Evolutionary conservation across 2,888 invertebrate genomes (phyloP).

Genomic region (Eremobia ochroleuca): DNA sequence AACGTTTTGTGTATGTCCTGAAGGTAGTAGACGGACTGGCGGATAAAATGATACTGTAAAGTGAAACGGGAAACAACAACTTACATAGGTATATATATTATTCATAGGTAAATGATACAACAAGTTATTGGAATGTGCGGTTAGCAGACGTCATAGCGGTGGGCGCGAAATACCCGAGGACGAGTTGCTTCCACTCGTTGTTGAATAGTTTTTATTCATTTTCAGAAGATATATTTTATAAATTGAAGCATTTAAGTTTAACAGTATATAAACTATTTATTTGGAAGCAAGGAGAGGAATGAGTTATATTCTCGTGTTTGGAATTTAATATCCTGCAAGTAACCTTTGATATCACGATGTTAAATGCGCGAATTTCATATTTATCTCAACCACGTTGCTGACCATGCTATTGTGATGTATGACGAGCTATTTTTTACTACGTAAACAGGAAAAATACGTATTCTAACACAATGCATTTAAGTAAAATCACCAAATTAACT

Average conservation of each 20-base stretch:
- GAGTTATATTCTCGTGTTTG: constrained; percentile 48
- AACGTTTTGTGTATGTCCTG: constrained; percentile 45
- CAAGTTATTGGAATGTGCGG: constrained; percentile 81
- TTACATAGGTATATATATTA: constrained; percentile 73
- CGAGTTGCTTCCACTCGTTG: constrained; percentile 27
- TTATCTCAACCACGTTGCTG: constrained; percentile 42
- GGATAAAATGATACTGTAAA: constrained; percentile 62
- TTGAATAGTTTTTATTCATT: constrained; percentile 23
- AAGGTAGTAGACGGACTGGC: constrained; percentile 72
- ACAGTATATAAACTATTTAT: constrained; percentile 35
- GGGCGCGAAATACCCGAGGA: constrained; percentile 72
- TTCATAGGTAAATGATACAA: constrained; percentile 79
- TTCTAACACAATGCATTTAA: not conserved
- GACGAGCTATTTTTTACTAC: not conserved
- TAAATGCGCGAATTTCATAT: constrained; percentile 55
- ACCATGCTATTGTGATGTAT: constrained; percentile 4
- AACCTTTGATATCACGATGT: constrained; percentile 62
- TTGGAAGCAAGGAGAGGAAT: constrained; percentile 25
- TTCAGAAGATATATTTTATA: constrained; percentile 20
- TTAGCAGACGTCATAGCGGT: constrained; percentile 80
- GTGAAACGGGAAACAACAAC: constrained; percentile 81
- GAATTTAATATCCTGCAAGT: constrained; percentile 68
- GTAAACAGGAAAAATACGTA: not conserved
- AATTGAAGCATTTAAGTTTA: not conserved
- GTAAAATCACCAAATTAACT: not conserved